A percentile compares a stretch with the other conserved stretches of the same genome.
phyloP scores from a whole-genome alignment of 2,113 vertebrate genomes.

The Microcebus griseorufus region DNA sequence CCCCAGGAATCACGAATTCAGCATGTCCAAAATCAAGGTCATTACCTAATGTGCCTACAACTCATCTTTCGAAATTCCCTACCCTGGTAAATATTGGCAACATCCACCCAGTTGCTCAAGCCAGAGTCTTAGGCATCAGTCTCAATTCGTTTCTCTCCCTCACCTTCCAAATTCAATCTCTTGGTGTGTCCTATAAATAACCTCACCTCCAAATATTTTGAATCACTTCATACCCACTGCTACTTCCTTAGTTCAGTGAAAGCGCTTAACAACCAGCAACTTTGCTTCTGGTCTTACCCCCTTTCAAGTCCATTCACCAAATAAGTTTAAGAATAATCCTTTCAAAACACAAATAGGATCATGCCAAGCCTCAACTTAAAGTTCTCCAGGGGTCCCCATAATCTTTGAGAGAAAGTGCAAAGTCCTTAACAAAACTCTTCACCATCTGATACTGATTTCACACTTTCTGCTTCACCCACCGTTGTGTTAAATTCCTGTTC shows the following conservation, averaged over 20 bases:
- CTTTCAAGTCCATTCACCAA: conserved; percentile 6
- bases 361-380: background rate
- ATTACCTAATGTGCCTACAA: background rate
- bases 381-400: background rate
- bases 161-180: background rate
- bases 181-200: background rate
- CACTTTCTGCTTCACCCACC: background rate
- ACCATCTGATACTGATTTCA: background rate
- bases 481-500: background rate
- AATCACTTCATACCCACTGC: background rate
- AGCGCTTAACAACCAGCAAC: background rate
- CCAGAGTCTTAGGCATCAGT: background rate
- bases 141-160: background rate
- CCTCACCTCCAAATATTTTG: background rate
- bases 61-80: background rate
- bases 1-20: background rate
- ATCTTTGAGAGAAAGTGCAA: conserved; percentile 1
- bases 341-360: background rate
- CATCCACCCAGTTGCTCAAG: background rate
- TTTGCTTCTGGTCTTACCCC: background rate
- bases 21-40: background rate
- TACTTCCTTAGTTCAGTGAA: background rate
- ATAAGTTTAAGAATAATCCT: background rate
- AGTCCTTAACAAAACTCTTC: background rate
- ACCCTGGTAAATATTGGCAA: background rate